A percentile compares a stretch with the other conserved stretches of the same genome.
phyloP scores from a whole-genome alignment of 2,888 invertebrate genomes.

The Dione juno region DNA sequence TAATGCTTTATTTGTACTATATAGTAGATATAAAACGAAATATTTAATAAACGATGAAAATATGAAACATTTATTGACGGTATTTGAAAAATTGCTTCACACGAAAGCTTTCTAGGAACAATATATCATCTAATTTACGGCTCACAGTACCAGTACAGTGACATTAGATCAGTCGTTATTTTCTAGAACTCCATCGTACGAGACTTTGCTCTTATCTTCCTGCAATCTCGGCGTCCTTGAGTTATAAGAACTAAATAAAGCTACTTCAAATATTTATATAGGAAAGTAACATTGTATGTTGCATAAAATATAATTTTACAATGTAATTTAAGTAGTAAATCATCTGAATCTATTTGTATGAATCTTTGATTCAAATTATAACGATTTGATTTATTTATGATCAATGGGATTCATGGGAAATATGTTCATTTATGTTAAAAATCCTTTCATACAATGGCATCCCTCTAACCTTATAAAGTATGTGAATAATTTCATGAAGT shows the following conservation, averaged over 20 bases:
- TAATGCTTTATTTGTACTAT: too few relatives aligned
- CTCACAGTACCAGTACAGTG: constrained; percentile 13
- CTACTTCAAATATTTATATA: not conserved
- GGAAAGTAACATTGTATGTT: constrained; percentile 11
- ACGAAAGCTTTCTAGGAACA: not conserved
- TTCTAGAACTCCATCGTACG: constrained; percentile 57
- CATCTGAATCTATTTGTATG: too few relatives aligned
- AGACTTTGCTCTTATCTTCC: constrained; percentile 64
- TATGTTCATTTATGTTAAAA: too few relatives aligned
- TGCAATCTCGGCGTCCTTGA: constrained; percentile 29
- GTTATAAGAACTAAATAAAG: constrained; percentile 5
- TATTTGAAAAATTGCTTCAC: constrained; percentile 2
- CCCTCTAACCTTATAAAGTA: too few relatives aligned
- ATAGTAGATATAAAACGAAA: too few relatives aligned
- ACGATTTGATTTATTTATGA: too few relatives aligned
- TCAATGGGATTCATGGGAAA: too few relatives aligned
- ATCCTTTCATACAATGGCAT: too few relatives aligned
- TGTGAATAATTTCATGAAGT: too few relatives aligned
- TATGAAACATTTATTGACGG: not conserved
- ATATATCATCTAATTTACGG: constrained; percentile 9
- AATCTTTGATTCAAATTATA: too few relatives aligned
- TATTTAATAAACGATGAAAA: too few relatives aligned
- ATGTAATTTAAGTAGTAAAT: too few relatives aligned
- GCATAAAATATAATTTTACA: not conserved
- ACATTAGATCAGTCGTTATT: constrained; percentile 39